phyloP scores from a whole-genome alignment of 2,888 invertebrate genomes.

The Drosophila testacea region DNA sequence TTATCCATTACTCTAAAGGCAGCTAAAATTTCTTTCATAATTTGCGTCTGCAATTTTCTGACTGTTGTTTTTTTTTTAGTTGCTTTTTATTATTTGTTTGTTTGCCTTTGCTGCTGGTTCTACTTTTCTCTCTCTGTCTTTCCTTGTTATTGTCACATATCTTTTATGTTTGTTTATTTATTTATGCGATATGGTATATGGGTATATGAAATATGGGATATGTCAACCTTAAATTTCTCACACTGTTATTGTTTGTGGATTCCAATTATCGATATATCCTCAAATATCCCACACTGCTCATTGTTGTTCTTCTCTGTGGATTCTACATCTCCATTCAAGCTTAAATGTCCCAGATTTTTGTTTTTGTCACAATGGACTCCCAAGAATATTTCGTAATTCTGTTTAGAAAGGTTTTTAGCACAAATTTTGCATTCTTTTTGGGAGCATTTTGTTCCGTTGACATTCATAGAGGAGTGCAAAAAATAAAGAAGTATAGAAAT shows the following conservation, averaged over 20 bases:
- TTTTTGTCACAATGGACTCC: slow-evolving; percentile 8
- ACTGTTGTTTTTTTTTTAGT: slow-evolving; percentile 29
- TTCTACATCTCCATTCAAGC: slow-evolving; percentile 1
- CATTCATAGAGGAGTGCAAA: slow-evolving; percentile 27
- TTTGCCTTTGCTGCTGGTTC: slow-evolving; percentile 10
- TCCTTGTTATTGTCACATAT: slow-evolving; percentile 34
- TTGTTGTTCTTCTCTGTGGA: slow-evolving; percentile 7
- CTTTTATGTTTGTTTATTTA: slow-evolving; percentile 49
- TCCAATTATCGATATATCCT: slow-evolving; percentile 1
- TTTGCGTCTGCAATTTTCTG: slow-evolving; percentile 40
- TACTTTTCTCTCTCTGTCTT: not conserved
- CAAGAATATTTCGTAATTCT: slow-evolving; percentile 66
- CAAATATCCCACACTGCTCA: slow-evolving; percentile 4
- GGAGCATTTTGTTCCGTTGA: slow-evolving; percentile 28
- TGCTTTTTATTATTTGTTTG: slow-evolving; percentile 29
- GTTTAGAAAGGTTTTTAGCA: slow-evolving; percentile 55
- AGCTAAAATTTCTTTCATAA: slow-evolving; percentile 39
- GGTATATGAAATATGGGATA: slow-evolving; percentile 39
- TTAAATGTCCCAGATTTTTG: slow-evolving; percentile 31
- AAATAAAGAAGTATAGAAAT: slow-evolving; percentile 23
- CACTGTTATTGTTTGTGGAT: slow-evolving; percentile 24
- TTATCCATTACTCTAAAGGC: slow-evolving; percentile 6
- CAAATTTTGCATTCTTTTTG: slow-evolving; percentile 60
- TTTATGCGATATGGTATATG: slow-evolving; percentile 34
- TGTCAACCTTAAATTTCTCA: slow-evolving; percentile 44